Percentiles rank a stretch among this genome's conserved stretches.
phyloP scores from a whole-genome alignment of 30 jellyfish, hydroid and myxozoan species.

The Phacellophora camtschatica region DNA sequence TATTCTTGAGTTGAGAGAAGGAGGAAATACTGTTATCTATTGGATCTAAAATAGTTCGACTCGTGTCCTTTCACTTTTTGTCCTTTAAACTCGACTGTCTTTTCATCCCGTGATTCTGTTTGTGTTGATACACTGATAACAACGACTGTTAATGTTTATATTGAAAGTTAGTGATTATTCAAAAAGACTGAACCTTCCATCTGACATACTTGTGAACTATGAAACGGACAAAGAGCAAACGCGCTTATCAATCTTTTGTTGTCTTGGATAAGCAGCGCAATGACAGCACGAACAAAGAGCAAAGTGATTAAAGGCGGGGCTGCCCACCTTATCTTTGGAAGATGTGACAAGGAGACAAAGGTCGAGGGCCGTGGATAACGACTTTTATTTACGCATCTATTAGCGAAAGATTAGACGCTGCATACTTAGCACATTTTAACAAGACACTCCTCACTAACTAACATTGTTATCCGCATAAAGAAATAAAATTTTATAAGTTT shows the following conservation, averaged over 20 bases:
- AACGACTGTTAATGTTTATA: too few species aligned
- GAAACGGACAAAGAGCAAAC: constrained; percentile 45
- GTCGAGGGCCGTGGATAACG: constrained; percentile 30
- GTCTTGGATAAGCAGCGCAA: constrained; percentile 7
- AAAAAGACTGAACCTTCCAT: neutral
- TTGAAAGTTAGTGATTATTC: too few species aligned
- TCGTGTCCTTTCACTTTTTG: neutral
- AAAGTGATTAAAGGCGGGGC: constrained; percentile 65
- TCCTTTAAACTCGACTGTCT: too few species aligned
- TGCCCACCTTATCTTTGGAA: constrained; percentile 28
- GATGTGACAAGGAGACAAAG: constrained; percentile 71
- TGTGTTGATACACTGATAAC: too few species aligned
- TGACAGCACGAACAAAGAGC: constrained; percentile 46
- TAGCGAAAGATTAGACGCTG: constrained; percentile 36
- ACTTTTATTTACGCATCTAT: constrained; percentile 47
- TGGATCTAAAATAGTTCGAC: neutral
- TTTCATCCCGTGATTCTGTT: too few species aligned
- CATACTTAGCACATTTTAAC: constrained; percentile 10
- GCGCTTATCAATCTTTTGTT: constrained; percentile 45
- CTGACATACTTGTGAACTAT: neutral
- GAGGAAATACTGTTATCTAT: constrained; percentile 20
- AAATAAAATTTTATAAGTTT: neutral
- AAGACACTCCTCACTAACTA: neutral
- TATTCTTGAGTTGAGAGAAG: constrained; percentile 4
- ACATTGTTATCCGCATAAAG: neutral